Percentiles rank a stretch among this genome's conserved stretches.
phyloP scores from a whole-genome alignment of 2,113 vertebrate species.

The Thomomys bottae region DNA sequence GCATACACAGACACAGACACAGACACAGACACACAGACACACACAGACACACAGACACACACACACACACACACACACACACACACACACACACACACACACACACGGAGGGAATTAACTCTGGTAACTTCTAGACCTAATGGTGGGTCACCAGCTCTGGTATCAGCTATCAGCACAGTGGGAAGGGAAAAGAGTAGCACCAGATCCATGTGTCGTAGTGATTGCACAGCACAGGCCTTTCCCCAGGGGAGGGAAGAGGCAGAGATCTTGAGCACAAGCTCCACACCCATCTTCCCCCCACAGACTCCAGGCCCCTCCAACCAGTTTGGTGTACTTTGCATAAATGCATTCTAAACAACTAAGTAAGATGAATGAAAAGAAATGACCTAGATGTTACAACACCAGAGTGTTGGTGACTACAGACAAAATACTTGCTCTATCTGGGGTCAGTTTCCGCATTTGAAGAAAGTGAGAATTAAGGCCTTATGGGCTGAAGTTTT shows the following conservation, averaged over 20 bases:
- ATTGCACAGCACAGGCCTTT: not conserved
- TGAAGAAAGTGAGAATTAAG: not conserved
- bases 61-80: no score
- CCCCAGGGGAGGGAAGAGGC: not conserved
- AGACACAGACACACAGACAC: not conserved
- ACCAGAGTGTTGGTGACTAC: not conserved
- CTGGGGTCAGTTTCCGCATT: not conserved
- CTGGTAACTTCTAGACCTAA: not conserved
- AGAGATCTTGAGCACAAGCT: not conserved
- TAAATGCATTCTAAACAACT: not conserved
- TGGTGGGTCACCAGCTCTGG: not conserved
- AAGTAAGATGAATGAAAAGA: constrained; percentile 8
- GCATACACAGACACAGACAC: no score
- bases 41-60: no score
- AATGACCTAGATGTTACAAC: not conserved
- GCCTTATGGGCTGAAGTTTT: not conserved
- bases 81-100: no score
- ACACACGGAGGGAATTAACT: no score
- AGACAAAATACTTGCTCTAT: not conserved
- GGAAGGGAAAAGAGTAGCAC: not conserved
- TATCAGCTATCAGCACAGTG: not conserved
- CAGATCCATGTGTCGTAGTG: not conserved
- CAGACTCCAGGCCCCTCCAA: not conserved
- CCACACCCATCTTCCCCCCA: not conserved
- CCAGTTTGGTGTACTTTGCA: not conserved